These are phyloP conservation scores for Rousettus leschenaultii DNA, from an alignment of 2,113 vertebrate species.

Conservation along the genomic window DNA sequence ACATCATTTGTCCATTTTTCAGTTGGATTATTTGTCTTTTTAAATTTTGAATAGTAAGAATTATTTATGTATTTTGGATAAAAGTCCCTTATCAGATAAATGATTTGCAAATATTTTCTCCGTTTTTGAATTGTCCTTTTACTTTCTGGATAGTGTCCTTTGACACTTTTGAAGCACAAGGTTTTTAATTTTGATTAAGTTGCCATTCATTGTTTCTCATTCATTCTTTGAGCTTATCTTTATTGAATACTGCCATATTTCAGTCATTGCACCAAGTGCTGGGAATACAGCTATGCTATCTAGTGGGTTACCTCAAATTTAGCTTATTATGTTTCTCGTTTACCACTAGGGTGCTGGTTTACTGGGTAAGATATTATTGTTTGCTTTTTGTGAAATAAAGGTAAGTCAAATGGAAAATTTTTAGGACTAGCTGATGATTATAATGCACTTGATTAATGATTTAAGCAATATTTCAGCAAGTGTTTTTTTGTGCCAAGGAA, in stretches of 20 bases:
- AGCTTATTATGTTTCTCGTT: neutral
- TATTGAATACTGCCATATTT: neutral
- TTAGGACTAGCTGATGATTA: neutral
- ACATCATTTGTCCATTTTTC: neutral
- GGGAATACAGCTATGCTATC: neutral
- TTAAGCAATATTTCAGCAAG: neutral
- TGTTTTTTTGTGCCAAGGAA: neutral
- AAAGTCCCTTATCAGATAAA: neutral
- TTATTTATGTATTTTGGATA: neutral
- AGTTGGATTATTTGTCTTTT: neutral
- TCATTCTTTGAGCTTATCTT: neutral
- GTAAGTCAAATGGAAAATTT: slow-evolving; percentile 10
- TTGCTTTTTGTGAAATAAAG: neutral
- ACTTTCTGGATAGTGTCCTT: neutral
- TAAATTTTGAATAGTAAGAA: neutral
- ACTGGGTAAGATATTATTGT: neutral
- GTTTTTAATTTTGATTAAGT: neutral
- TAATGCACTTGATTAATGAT: neutral
- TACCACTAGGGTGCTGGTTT: neutral
- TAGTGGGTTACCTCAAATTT: neutral
- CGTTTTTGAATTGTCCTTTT: neutral
- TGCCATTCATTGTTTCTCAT: neutral
- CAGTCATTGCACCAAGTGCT: neutral
- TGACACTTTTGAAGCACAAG: neutral
- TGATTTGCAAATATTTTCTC: slow-evolving; percentile 18